Evolutionary conservation across 2,888 invertebrate genomes (phyloP).

Genomic region (Crossocerus cetratus): DNA sequence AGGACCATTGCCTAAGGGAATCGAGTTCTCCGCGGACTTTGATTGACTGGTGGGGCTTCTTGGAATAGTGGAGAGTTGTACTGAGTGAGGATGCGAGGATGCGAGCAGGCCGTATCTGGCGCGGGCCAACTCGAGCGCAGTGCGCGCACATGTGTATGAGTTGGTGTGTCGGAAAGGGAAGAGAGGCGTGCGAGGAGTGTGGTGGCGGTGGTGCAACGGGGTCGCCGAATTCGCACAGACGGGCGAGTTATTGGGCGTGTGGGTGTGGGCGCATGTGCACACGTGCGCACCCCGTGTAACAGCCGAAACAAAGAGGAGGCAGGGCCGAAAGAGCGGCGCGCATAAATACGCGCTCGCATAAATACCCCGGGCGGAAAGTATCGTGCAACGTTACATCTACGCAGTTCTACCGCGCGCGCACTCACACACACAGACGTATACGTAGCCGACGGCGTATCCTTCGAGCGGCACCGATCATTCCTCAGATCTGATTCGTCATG

Average conservation of each 20-base stretch:
- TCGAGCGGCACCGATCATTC: not conserved
- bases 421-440: too few species aligned
- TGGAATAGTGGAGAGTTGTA: too few species aligned
- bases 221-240: not conserved
- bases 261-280: conserved; percentile 35
- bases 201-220: not conserved
- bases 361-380: conserved; percentile 50
- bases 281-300: conserved; percentile 28
- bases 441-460: too few species aligned
- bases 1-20: too few species aligned
- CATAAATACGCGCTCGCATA: conserved; percentile 49
- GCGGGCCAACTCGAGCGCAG: too few species aligned
- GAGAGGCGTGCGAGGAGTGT: not conserved
- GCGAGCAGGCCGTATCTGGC: not conserved
- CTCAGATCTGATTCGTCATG: conserved; percentile 49
- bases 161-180: too few species aligned
- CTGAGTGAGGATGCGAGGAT: not conserved
- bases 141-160: too few species aligned
- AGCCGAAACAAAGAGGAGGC: conserved; percentile 61
- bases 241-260: conserved; percentile 24
- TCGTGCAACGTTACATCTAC: conserved; percentile 50
- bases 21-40: too few species aligned
- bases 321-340: conserved; percentile 26
- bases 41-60: too few species aligned
- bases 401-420: conserved; percentile 43